Evolutionary conservation across 2,888 invertebrate species (phyloP).

Genomic region (Pristionchus mayeri): DNA sequence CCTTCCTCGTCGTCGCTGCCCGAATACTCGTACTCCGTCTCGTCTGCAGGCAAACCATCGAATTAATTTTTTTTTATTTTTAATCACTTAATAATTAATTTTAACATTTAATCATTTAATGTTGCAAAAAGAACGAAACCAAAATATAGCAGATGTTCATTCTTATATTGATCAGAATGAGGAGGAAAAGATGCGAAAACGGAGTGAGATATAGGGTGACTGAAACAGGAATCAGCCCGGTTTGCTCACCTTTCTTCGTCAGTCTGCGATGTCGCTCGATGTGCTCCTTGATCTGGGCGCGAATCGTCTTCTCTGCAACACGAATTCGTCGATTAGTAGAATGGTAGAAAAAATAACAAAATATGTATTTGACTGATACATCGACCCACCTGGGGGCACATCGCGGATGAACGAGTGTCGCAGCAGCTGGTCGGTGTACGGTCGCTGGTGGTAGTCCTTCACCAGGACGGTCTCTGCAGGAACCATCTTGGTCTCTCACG

Average conservation of each 20-base stretch:
- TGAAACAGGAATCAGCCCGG: not conserved
- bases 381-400: not conserved
- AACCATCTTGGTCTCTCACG: not conserved
- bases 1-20: slow-evolving; percentile 98
- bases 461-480: slow-evolving; percentile 89
- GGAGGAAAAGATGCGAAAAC: not conserved
- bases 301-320: slow-evolving; percentile 94
- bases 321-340: too few relatives aligned
- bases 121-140: too few relatives aligned
- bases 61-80: not conserved
- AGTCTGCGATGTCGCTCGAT: slow-evolving; percentile 85
- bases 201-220: not conserved
- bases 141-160: too few relatives aligned
- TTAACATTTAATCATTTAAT: too few relatives aligned
- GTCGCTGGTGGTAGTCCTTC: slow-evolving; percentile 98
- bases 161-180: too few relatives aligned
- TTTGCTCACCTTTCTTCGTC: slow-evolving; percentile 77
- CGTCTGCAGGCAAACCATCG: slow-evolving; percentile 57
- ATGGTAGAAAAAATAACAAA: too few relatives aligned
- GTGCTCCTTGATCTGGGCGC: slow-evolving; percentile 98
- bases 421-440: slow-evolving; percentile 96
- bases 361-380: too few relatives aligned
- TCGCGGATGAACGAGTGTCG: slow-evolving; percentile 92
- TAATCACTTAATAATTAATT: too few relatives aligned
- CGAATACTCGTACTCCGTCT: slow-evolving; percentile 91